A percentile compares a stretch with the other conserved stretches of the same genome.
phyloP scores from a whole-genome alignment of 2,797 vertebrate genomes.

The Myiotriccus ornatus region DNA sequence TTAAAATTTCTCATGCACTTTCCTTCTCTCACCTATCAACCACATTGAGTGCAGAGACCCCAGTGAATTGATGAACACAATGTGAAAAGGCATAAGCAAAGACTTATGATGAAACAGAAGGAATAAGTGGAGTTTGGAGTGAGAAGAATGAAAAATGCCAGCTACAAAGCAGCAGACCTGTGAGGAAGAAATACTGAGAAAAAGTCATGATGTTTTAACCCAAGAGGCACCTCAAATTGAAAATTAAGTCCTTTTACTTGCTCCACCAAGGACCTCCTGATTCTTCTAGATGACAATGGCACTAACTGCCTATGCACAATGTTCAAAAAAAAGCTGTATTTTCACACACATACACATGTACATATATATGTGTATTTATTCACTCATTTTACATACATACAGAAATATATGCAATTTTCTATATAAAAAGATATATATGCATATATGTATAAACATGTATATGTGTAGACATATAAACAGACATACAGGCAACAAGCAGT shows the following conservation, averaged over 20 bases:
- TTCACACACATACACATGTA: background rate
- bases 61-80: background rate
- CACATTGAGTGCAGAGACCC: background rate
- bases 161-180: background rate
- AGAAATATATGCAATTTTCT: background rate
- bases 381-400: background rate
- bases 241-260: background rate
- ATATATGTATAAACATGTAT: background rate
- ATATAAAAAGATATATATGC: background rate
- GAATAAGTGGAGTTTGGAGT: background rate
- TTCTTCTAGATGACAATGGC: background rate
- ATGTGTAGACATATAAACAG: background rate
- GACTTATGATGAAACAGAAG: background rate
- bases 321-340: background rate
- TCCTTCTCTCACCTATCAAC: background rate
- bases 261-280: background rate
- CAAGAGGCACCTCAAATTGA: background rate
- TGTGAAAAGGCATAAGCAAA: background rate
- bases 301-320: background rate
- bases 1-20: background rate
- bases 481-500: accelerated
- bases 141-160: background rate
- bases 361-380: background rate
- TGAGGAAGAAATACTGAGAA: background rate
- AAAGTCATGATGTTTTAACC: background rate